Evolutionary conservation across 2,113 vertebrate genomes (phyloP), one percentile per base, ranked within the genome.

Genomic region (Telmatochromis brachygnathus): DNA sequence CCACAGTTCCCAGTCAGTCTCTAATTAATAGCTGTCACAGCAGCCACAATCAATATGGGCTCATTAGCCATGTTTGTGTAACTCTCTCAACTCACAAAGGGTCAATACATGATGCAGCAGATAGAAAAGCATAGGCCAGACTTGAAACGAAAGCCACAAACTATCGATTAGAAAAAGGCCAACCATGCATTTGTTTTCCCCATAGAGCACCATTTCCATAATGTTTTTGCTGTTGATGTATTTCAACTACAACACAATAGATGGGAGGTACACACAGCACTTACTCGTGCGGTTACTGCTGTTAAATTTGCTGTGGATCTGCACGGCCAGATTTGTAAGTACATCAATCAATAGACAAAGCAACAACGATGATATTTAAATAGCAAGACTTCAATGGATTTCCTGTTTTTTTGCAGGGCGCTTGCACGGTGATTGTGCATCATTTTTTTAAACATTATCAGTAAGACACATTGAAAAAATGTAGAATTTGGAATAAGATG

Each of bases 21-120:
- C 91, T 96, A 96, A 96, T 96, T 94, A 96, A 96, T 94, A 95
- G 96, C 91, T 86, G 92, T 94, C 94, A 93, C 90, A 92, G 92
- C 87, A 84, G 94, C 94, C 92, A 89, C 93, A 87, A 95, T 96
- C 96, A 91, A 96, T 96, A 95, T 87, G 30, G 84, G 80, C 93
- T 96, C 95, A 95, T 96, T 95, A 95, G 87, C 70, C 87, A 58
- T 94, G 92, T 95, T 94, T 95, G 89, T 89, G 91, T 83, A 92
- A 83, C 83, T 89, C 87, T 91, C 79, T 88, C 82, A 73, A 42
- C 82, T 87, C 83, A 85, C 86, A 89, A 70, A 68, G 84, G 90
- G 87, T 93, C 88, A 92, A 90, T 89, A 92, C 42, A 47, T 88
- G 88, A 91, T 81, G 82, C 90, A 70, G 60, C 23, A 79, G 89